Evolutionary conservation across 2,113 vertebrate genomes (phyloP).

Genomic region (Alouatta palliata): DNA sequence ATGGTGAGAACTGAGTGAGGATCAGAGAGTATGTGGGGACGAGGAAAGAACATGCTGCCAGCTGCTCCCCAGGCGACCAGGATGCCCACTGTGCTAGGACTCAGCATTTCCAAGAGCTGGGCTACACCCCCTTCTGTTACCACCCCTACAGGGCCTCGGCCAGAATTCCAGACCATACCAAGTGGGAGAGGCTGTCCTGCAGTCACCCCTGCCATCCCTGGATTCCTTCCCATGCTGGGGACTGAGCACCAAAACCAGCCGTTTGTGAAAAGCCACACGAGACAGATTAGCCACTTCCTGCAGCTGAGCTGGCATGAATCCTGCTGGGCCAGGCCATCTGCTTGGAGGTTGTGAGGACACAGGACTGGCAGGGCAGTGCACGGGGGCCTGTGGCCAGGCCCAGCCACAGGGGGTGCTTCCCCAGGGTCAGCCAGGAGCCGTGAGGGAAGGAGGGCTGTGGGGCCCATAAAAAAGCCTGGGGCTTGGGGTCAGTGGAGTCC

Average conservation of each 20-base stretch:
- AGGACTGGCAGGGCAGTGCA: neutral
- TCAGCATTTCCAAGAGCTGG: neutral
- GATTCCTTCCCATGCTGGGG: neutral
- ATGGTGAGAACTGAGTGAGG: neutral
- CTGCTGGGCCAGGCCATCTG: constrained; percentile 8
- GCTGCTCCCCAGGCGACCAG: neutral
- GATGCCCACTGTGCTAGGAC: neutral
- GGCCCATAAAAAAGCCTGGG: neutral
- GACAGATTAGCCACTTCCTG: neutral
- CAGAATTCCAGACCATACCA: neutral
- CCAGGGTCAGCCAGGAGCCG: neutral
- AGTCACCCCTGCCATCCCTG: neutral
- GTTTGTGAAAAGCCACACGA: neutral
- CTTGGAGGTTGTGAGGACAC: neutral
- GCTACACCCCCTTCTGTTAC: neutral
- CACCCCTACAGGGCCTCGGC: neutral
- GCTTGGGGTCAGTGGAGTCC: neutral
- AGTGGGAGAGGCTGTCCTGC: neutral
- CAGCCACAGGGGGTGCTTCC: neutral
- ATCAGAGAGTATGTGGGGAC: too few species aligned
- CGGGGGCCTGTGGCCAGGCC: neutral
- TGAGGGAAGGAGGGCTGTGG: neutral
- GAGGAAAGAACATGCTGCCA: neutral
- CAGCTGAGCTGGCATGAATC: neutral
- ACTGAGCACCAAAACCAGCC: neutral